phyloP scores from a whole-genome alignment of 2,113 vertebrate species.

The Chroicocephalus ridibundus region DNA sequence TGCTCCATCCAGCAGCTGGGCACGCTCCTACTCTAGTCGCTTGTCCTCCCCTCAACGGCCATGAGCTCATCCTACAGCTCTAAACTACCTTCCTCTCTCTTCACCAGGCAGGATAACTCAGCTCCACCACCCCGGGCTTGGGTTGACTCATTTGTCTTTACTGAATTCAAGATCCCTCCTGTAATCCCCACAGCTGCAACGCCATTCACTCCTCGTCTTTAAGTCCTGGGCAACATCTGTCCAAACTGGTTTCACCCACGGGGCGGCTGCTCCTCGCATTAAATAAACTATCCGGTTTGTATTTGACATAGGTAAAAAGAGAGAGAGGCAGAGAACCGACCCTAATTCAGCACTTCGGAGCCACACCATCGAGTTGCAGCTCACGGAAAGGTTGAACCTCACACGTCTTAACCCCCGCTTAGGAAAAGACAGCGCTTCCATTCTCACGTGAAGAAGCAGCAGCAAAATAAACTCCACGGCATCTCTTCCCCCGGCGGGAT shows the following conservation, averaged over 20 bases:
- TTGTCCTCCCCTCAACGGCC: too few relatives aligned
- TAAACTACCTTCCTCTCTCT: background rate
- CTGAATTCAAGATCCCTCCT: background rate
- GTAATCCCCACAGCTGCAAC: too few relatives aligned
- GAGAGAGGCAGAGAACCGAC: background rate
- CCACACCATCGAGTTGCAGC: too few relatives aligned
- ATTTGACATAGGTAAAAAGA: too few relatives aligned
- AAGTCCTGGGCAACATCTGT: background rate
- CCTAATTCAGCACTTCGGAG: too few relatives aligned
- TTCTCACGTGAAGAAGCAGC: background rate
- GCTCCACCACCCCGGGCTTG: background rate
- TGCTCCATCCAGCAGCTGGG: background rate
- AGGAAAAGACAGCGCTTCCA: background rate
- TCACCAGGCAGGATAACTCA: background rate
- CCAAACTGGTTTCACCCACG: background rate
- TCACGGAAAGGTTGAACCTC: background rate
- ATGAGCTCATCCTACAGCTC: background rate
- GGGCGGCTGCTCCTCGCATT: background rate
- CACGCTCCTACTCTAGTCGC: background rate
- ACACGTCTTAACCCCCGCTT: fast-evolving
- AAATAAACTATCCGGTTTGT: background rate
- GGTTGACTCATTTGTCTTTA: background rate
- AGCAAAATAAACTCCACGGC: background rate
- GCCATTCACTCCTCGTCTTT: background rate
- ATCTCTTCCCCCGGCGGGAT: fast-evolving